These are phyloP conservation scores for Phalacrocorax pelagicus DNA, from an alignment of 2,113 vertebrate genomes.

Conservation along the genomic window DNA sequence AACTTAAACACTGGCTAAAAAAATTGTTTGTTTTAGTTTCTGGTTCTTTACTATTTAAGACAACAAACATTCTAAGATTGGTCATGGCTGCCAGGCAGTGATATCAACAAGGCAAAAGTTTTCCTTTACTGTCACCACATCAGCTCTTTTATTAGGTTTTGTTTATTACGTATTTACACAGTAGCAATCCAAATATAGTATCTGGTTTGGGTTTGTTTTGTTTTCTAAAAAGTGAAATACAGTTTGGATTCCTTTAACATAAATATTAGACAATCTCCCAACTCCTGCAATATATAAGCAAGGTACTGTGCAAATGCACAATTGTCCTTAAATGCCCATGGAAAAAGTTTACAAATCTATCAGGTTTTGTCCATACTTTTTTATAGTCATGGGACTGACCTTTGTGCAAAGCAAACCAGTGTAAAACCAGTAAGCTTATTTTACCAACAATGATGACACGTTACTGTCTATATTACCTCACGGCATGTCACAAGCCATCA, in stretches of 20 bases:
- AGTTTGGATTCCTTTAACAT: background rate
- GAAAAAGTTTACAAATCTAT: background rate
- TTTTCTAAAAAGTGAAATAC: background rate
- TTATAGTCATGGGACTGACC: background rate
- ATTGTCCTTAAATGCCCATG: background rate
- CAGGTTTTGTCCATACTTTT: background rate
- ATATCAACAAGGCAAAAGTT: background rate
- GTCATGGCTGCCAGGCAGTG: background rate
- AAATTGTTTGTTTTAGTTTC: background rate
- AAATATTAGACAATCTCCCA: background rate
- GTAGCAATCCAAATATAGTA: background rate
- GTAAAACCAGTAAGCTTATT: background rate
- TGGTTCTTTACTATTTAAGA: background rate
- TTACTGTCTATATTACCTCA: background rate
- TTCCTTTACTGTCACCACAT: background rate
- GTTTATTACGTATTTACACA: background rate
- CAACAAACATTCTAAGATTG: background rate
- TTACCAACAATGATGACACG: background rate
- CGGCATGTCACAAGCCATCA: background rate
- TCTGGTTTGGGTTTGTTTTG: background rate
- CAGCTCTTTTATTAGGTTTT: background rate
- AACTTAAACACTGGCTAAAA: background rate
- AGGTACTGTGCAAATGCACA: background rate
- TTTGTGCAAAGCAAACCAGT: background rate
- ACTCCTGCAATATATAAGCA: background rate